Conservation (phyloP, 2,888 invertebrate species). For the Mactromeris polynyma region DNA sequence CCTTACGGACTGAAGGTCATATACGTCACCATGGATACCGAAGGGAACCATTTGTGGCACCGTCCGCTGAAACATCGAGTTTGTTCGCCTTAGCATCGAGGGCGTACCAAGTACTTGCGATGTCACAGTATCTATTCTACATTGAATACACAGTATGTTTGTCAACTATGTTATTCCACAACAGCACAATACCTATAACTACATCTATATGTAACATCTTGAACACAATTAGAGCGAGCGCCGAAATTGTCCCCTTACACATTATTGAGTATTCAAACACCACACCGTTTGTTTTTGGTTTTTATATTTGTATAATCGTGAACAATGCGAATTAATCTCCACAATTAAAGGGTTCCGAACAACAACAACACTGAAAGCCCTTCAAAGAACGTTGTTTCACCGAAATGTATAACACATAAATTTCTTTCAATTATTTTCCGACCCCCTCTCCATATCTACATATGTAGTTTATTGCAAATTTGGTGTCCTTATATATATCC, state of each 20-base stretch:
- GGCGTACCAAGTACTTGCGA: background rate
- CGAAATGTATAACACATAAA: background rate
- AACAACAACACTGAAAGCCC: background rate
- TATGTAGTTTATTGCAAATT: background rate
- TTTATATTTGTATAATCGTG: background rate
- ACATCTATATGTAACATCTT: background rate
- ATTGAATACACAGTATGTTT: background rate
- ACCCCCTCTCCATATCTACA: background rate
- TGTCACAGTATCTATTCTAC: background rate
- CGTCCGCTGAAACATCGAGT: background rate
- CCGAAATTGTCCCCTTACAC: background rate
- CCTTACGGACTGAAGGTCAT: background rate
- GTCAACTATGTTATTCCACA: background rate
- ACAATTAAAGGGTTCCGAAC: background rate
- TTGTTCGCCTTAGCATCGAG: background rate
- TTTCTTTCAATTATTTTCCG: background rate
- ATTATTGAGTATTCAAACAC: background rate
- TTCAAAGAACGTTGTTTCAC: background rate
- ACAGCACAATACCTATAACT: background rate
- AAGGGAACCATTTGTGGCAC: background rate
- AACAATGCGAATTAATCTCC: background rate
- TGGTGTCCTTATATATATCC: background rate
- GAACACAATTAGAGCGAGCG: slow-evolving; percentile 1
- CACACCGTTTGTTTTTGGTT: background rate
- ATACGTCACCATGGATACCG: background rate